phyloP scores from a whole-genome alignment of 2,888 invertebrate species.

The Drosophila pseudotalamancana region DNA sequence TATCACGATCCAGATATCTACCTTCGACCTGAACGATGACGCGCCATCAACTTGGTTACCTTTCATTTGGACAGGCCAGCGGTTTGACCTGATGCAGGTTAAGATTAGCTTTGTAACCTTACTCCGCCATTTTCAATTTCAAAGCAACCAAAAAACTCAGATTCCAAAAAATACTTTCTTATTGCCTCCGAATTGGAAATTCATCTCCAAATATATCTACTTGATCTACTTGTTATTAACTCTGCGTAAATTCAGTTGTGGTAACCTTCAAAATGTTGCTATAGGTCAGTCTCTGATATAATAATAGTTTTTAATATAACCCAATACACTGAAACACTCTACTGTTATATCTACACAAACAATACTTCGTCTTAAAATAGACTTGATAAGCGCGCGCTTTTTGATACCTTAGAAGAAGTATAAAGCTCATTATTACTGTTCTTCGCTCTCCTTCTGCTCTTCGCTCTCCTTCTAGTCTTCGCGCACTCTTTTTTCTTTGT shows the following conservation, averaged over 20 bases:
- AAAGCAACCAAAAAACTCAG: slow-evolving; percentile 17
- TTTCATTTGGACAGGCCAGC: slow-evolving; percentile 82
- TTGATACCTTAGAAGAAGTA: background rate
- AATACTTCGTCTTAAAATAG: slow-evolving; percentile 4
- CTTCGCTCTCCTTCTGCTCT: too few species aligned
- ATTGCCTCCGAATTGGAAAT: slow-evolving; percentile 33
- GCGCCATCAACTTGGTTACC: slow-evolving; percentile 82
- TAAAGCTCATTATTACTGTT: background rate
- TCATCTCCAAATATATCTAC: slow-evolving; percentile 34
- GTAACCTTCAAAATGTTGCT: background rate
- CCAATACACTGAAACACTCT: background rate
- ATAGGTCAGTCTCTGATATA: slow-evolving; percentile 13
- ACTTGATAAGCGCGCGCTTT: slow-evolving; percentile 7
- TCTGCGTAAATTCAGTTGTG: background rate
- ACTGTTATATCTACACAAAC: background rate
- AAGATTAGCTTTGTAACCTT: slow-evolving; percentile 68
- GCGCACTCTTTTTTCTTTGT: too few species aligned
- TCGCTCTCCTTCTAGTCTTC: too few species aligned
- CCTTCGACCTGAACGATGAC: slow-evolving; percentile 86
- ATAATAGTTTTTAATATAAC: background rate
- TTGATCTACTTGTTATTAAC: background rate
- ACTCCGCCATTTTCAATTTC: slow-evolving; percentile 40
- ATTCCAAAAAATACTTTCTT: slow-evolving; percentile 35
- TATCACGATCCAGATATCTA: slow-evolving; percentile 85
- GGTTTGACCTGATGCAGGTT: slow-evolving; percentile 80